Evolutionary conservation across 2,888 invertebrate genomes (phyloP).

Genomic region (Cosmopolites sordidus): DNA sequence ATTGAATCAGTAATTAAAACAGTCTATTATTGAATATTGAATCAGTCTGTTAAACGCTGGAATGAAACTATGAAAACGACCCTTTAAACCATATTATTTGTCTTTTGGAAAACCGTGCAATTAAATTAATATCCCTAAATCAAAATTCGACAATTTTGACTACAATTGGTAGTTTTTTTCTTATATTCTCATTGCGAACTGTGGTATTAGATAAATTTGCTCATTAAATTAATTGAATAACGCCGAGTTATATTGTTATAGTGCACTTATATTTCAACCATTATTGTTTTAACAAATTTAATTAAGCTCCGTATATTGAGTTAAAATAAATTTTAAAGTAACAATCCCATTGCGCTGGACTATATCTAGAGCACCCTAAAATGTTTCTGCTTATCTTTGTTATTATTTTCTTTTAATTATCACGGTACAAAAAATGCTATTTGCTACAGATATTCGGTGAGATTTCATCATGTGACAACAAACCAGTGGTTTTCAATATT

Average conservation of each 20-base stretch:
- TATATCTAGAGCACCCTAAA: background rate
- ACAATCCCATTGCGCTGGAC: background rate
- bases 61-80: too few species aligned
- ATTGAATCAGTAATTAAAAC: too few species aligned
- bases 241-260: background rate
- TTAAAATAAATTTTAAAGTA: conserved; percentile 1
- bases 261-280: background rate
- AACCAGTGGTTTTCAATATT: too few species aligned
- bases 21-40: too few species aligned
- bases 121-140: background rate
- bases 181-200: background rate
- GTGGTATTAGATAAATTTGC: conserved; percentile 4
- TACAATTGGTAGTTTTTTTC: background rate
- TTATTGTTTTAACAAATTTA: conserved; percentile 4
- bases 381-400: background rate
- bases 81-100: too few species aligned
- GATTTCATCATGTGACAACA: too few species aligned
- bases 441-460: too few species aligned
- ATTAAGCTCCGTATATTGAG: conserved; percentile 1
- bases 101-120: background rate
- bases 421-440: background rate
- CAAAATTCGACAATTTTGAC: background rate
- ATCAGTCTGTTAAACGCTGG: too few species aligned
- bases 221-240: conserved; percentile 6
- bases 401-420: background rate